Base-by-base conservation (phyloP, 1,140 invertebrate species). In the Megalonaias nervosa region DNA sequence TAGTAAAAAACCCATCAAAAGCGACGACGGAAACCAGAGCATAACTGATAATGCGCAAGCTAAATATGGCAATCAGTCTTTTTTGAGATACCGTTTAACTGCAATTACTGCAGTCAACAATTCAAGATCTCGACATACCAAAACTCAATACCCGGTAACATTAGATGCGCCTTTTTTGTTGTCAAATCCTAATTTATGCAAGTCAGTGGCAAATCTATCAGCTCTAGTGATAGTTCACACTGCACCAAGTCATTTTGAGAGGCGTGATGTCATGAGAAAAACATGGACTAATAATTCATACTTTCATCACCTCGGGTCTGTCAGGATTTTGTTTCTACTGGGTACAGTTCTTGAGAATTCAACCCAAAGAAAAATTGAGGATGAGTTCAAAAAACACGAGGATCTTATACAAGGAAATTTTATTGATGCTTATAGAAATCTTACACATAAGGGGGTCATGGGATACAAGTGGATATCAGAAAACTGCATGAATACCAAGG, bases 381-480 rank as follows among this genome's bases (percentile, higher is more conserved):
- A 76, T n/a, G 87, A 88, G 65, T 82, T 64, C 48, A 38, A 68
- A 58, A 71, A 64, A 11, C 81, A 86, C 67, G 69, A 71, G 13
- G 89, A 90, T 66, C 82, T 90, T 15, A 78, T 90, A 3, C 88
- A 90, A 71, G 88, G 87, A 31, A 69, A 82, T 26, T 90, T 90
- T 71, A 57, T 84, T 12, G 89, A 90, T 75, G 84, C 85, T 1
- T 89, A 90, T 67, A 82, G 82, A 67, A 90, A 89, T 74, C 75
- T 89, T 3, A 90, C 89, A 6, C 80, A 86, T 57, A 90, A 90
- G 72, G 96, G 97, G 84, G 93, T 95, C 2, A 95, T 95, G 94
- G 94, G 93, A 11, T 92, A 96, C 48, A 95, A 95, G 86, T 97
- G 95, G 94, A 93, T 94, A 67, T 92, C 93, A 14, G 93, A 94